These are phyloP conservation scores for Nesoenas mayeri DNA, from an alignment of 2,113 vertebrate species.

Conservation along the genomic window DNA sequence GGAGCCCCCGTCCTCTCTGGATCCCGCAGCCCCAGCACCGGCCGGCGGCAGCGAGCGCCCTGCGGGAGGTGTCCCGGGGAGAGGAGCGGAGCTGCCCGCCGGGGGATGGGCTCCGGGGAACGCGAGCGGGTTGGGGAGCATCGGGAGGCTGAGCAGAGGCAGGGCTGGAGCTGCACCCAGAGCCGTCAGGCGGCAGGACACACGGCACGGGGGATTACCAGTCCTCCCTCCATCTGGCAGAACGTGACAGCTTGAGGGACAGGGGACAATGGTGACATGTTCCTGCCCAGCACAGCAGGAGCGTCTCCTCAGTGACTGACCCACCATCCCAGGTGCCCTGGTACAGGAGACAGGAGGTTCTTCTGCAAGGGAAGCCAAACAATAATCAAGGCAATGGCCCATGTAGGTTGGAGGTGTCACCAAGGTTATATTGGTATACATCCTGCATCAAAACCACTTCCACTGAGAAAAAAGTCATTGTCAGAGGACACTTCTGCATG, in stretches of 20 bases:
- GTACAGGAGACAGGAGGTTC: neutral
- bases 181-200: neutral
- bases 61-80: too few relatives aligned
- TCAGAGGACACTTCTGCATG: too few relatives aligned
- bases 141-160: neutral
- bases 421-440: neutral
- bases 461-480: neutral
- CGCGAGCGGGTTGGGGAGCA: neutral
- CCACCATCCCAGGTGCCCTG: neutral
- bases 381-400: neutral
- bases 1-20: too few relatives aligned
- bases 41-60: too few relatives aligned
- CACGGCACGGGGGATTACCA: neutral
- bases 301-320: neutral
- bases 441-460: neutral
- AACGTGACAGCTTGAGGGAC: neutral
- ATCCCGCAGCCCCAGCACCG: too few relatives aligned
- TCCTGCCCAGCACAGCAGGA: neutral
- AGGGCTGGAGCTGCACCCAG: too few relatives aligned
- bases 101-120: neutral
- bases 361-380: neutral
- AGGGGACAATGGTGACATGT: neutral
- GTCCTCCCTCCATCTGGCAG: neutral
- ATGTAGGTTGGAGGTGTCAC: neutral
- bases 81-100: neutral